Percentiles rank a stretch among this genome's conserved stretches.
These are phyloP conservation scores for Caenorhabditis zanzibari DNA, from an alignment of 2,888 invertebrate species.

Conservation along the genomic window DNA sequence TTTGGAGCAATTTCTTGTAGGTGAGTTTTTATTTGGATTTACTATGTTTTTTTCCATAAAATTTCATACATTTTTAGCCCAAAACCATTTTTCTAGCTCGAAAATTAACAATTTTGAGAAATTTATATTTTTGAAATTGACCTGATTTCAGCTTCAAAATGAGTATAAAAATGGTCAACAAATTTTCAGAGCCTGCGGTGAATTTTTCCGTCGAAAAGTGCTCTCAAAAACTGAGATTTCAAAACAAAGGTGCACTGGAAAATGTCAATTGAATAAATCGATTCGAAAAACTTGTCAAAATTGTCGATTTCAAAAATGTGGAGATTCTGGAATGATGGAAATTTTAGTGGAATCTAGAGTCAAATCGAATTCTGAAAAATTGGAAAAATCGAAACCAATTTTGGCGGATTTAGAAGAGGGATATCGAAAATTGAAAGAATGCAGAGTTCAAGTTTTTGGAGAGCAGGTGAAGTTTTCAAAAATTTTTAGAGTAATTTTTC, in stretches of 20 bases:
- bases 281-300: conserved; percentile 12
- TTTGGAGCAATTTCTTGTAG: conserved; percentile 8
- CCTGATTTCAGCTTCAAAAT: too few species aligned
- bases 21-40: background rate
- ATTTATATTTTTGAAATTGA: background rate
- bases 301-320: conserved; percentile 22
- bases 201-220: conserved; percentile 19
- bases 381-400: background rate
- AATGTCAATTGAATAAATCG: background rate
- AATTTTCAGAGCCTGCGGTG: conserved; percentile 11
- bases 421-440: background rate
- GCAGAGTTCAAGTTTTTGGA: background rate
- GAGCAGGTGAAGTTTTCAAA: background rate
- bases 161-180: too few species aligned
- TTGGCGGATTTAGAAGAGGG: background rate
- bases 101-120: background rate
- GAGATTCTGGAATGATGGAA: conserved; percentile 8
- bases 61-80: too few species aligned
- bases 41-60: too few species aligned
- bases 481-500: background rate
- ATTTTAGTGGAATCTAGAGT: background rate
- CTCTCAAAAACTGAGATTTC: background rate
- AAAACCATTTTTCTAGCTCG: background rate
- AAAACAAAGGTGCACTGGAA: background rate
- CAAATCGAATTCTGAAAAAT: background rate